Evolutionary conservation across 2,113 vertebrate species (phyloP).

Genomic region (Willisornis vidua): DNA sequence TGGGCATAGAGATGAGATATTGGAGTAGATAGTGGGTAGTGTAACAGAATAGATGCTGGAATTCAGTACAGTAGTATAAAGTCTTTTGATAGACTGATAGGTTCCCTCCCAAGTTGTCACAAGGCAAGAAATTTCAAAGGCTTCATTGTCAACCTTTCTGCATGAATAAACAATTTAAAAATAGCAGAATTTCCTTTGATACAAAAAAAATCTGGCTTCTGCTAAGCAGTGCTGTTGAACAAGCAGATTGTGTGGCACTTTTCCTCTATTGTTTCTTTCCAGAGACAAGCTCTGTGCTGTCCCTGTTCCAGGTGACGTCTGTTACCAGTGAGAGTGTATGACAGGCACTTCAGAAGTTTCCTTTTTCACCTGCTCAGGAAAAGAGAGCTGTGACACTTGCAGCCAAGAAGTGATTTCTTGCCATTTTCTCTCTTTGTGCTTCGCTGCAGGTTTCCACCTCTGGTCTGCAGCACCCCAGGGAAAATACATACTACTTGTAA

Average conservation of each 20-base stretch:
- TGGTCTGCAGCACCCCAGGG: slow-evolving; percentile 31
- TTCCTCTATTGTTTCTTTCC: slow-evolving; percentile 25
- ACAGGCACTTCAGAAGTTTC: slow-evolving; percentile 31
- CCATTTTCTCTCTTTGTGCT: slow-evolving; percentile 13
- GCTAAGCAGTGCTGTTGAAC: slow-evolving; percentile 3
- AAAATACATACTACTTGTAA: slow-evolving; percentile 17
- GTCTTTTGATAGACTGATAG: not conserved
- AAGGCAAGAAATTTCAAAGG: not conserved
- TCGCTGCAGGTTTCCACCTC: slow-evolving; percentile 43
- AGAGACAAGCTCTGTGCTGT: not conserved
- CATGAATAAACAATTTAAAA: slow-evolving; percentile 10
- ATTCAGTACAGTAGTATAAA: not conserved
- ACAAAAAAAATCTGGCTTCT: not conserved
- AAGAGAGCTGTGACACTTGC: not conserved
- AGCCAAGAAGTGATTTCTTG: not conserved
- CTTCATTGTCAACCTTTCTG: not conserved
- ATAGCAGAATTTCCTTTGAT: slow-evolving; percentile 26
- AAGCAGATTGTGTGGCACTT: not conserved
- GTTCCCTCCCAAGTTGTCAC: not conserved
- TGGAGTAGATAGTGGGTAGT: not conserved
- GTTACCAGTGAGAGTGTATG: not conserved
- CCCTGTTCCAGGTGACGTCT: not conserved
- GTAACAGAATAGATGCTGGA: not conserved
- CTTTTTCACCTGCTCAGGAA: not conserved
- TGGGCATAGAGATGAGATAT: not conserved